Conservation (phyloP, 2,797 vertebrate species). For the Cottoperca gobio region DNA sequence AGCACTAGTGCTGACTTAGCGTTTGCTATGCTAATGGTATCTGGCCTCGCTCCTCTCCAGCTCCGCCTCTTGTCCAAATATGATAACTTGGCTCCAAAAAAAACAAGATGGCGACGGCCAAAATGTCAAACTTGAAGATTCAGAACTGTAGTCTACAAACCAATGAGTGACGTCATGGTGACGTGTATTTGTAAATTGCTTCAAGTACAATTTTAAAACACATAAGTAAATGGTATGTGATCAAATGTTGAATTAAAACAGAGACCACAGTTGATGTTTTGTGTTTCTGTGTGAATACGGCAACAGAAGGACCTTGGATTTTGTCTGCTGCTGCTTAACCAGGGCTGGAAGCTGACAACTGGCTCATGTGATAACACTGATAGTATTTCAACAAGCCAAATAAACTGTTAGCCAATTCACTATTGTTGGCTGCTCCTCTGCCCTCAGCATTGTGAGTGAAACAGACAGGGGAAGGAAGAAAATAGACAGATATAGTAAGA, state of each 20-base stretch:
- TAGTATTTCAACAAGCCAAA: slow-evolving; percentile 38
- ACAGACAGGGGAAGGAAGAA: slow-evolving; percentile 3
- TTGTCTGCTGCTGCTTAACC: neutral
- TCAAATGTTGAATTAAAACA: neutral
- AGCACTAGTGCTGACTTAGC: too few relatives aligned
- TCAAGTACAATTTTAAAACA: neutral
- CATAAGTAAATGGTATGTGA: neutral
- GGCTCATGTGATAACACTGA: slow-evolving; percentile 37
- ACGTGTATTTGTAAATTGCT: too few relatives aligned
- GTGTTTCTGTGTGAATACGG: neutral
- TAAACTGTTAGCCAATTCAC: slow-evolving; percentile 34
- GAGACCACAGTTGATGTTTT: neutral
- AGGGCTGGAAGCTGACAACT: neutral
- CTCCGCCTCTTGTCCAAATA: too few relatives aligned
- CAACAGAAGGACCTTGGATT: slow-evolving; percentile 27
- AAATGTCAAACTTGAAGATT: too few relatives aligned
- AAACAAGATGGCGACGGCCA: too few relatives aligned
- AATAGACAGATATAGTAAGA: neutral
- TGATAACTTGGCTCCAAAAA: too few relatives aligned
- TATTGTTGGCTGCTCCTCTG: slow-evolving; percentile 42
- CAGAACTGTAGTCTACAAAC: too few relatives aligned
- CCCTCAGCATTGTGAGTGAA: slow-evolving; percentile 13
- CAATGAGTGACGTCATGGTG: too few relatives aligned
- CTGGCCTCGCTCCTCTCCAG: too few relatives aligned
- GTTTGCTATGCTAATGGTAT: too few relatives aligned